phyloP scores from a whole-genome alignment of 2,797 vertebrate species.

The Rhabdomys pumilio region DNA sequence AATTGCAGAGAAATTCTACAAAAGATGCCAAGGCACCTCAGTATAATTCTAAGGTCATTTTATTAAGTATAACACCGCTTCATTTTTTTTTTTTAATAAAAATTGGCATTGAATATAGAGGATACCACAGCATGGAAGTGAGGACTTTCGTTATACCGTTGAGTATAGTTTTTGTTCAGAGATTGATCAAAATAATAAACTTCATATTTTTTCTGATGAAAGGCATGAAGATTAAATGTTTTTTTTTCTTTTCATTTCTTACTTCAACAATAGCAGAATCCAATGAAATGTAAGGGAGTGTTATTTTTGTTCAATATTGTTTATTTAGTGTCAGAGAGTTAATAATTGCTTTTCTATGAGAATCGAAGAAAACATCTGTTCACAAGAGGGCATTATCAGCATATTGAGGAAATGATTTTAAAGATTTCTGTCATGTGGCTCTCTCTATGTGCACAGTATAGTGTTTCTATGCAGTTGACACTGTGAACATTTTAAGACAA shows the following conservation, averaged over 20 bases:
- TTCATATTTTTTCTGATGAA: background rate
- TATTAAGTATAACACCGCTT: background rate
- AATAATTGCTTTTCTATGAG: background rate
- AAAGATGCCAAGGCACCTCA: background rate
- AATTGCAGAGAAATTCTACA: constrained; percentile 62
- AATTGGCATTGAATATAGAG: constrained; percentile 28
- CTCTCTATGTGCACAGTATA: background rate
- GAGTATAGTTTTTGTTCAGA: constrained; percentile 33
- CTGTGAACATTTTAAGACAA: constrained; percentile 39
- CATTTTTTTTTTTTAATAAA: background rate
- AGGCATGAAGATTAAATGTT: background rate
- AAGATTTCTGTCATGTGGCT: background rate
- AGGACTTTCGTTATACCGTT: constrained; percentile 22
- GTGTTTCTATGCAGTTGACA: background rate
- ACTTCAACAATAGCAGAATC: background rate
- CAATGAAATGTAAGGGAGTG: background rate
- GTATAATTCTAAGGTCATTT: constrained; percentile 28
- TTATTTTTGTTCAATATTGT: background rate
- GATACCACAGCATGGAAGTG: background rate
- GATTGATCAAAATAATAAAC: constrained; percentile 24
- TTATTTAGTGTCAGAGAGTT: constrained; percentile 50
- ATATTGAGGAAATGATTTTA: background rate
- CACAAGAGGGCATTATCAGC: background rate
- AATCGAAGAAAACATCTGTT: constrained; percentile 26
- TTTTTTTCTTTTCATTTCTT: background rate